These are phyloP conservation scores for Synanceia verrucosa DNA, from an alignment of 2,797 vertebrate species.

Conservation along the genomic window DNA sequence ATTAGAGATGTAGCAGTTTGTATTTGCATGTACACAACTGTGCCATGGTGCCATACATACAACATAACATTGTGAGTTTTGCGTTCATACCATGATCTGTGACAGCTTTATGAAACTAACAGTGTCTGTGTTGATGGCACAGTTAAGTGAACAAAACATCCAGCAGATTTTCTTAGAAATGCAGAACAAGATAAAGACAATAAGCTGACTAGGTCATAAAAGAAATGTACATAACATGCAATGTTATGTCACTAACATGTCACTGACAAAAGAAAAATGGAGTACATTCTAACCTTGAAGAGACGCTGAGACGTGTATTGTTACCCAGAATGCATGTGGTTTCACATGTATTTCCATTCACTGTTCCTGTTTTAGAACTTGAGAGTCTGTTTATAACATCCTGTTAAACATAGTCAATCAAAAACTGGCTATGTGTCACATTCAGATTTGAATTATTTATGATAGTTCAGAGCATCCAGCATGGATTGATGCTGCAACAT, in stretches of 20 bases:
- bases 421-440: neutral
- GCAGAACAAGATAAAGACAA: slow-evolving; percentile 61
- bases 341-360: neutral
- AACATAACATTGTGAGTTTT: slow-evolving; percentile 46
- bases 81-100: slow-evolving; percentile 41
- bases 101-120: slow-evolving; percentile 11
- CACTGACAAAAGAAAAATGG: slow-evolving; percentile 43
- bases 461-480: slow-evolving; percentile 14
- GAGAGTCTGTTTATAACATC: too few relatives aligned
- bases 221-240: slow-evolving; percentile 38
- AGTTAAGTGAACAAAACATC: slow-evolving; percentile 51
- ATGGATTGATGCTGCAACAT: neutral
- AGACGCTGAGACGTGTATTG: slow-evolving; percentile 25
- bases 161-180: slow-evolving; percentile 71
- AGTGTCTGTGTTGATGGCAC: slow-evolving; percentile 18
- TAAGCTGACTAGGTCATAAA: slow-evolving; percentile 46
- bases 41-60: slow-evolving; percentile 36
- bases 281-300: slow-evolving; percentile 52
- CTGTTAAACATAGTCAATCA: slow-evolving; percentile 7
- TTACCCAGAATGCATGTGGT: slow-evolving; percentile 14
- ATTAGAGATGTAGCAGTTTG: slow-evolving; percentile 41
- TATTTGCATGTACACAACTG: slow-evolving; percentile 59
- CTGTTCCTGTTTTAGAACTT: neutral
- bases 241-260: slow-evolving; percentile 49
- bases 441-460: slow-evolving; percentile 22